phyloP scores from a whole-genome alignment of 2,888 invertebrate species.

The Galerucella nymphaeae region DNA sequence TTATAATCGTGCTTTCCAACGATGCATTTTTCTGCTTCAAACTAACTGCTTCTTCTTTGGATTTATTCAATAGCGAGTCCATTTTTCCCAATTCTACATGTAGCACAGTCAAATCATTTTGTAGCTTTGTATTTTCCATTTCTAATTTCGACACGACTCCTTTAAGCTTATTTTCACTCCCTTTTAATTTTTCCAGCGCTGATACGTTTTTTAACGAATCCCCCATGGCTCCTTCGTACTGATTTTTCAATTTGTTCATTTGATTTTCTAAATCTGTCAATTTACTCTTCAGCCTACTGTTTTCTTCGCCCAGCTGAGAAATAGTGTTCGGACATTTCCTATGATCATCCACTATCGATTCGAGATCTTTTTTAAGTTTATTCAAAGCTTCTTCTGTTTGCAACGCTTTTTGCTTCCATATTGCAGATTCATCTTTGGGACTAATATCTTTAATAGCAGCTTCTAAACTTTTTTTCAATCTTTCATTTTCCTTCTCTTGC shows the following conservation, averaged over 20 bases:
- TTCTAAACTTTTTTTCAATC: conserved; percentile 39
- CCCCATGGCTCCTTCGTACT: conserved; percentile 45
- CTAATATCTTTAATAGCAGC: conserved; percentile 24
- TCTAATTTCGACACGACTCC: conserved; percentile 44
- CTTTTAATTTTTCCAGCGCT: conserved; percentile 42
- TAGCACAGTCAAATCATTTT: conserved; percentile 45
- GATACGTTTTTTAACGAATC: conserved; percentile 41
- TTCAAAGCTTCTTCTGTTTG: conserved; percentile 42
- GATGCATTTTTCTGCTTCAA: conserved; percentile 38
- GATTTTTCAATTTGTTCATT: conserved; percentile 37
- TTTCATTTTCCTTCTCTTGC: conserved; percentile 38
- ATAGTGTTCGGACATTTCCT: conserved; percentile 26
- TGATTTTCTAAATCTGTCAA: conserved; percentile 36
- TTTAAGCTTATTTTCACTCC: conserved; percentile 47
- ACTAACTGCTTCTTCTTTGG: conserved; percentile 35
- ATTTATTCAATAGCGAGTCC: conserved; percentile 24
- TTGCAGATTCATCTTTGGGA: conserved; percentile 26
- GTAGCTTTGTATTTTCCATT: conserved; percentile 50
- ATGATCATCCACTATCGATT: conserved; percentile 19
- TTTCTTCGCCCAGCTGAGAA: conserved; percentile 31
- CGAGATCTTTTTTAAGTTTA: conserved; percentile 42
- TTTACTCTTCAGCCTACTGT: conserved; percentile 35
- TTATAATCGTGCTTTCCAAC: conserved; percentile 46
- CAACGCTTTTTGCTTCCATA: conserved; percentile 32
- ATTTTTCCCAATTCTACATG: conserved; percentile 37